Evolutionary conservation across 2,113 vertebrate species (phyloP).

Genomic region (Pteronura brasiliensis): DNA sequence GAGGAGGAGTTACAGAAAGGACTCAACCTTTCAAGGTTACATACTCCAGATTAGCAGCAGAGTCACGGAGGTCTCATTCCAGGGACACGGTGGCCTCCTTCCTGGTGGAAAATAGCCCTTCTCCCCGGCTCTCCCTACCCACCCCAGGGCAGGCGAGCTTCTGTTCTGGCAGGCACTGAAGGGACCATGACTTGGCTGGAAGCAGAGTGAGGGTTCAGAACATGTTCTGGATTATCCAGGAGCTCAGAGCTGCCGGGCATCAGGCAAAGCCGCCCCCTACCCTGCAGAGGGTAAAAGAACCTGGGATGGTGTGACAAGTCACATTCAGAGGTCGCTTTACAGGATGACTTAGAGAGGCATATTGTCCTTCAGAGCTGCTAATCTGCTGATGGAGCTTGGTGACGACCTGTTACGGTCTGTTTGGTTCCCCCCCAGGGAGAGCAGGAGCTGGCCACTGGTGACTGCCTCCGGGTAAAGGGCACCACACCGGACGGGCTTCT

Average conservation of each 20-base stretch:
- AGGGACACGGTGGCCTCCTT: constrained; percentile 77
- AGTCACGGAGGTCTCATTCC: constrained; percentile 75
- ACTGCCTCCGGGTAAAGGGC: constrained; percentile 32
- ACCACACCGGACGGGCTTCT: constrained; percentile 40
- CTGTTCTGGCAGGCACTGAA: constrained; percentile 74
- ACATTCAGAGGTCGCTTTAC: constrained; percentile 78
- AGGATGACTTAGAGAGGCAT: constrained; percentile 71
- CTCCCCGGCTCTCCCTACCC: not conserved
- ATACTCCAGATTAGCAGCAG: constrained; percentile 65
- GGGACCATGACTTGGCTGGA: constrained; percentile 80
- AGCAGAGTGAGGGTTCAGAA: constrained; percentile 61
- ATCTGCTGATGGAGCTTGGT: constrained; percentile 63
- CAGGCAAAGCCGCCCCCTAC: constrained; percentile 53
- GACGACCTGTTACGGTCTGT: constrained; percentile 59
- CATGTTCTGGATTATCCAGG: constrained; percentile 53
- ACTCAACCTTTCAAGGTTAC: constrained; percentile 77
- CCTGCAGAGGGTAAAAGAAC: constrained; percentile 44
- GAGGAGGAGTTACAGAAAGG: constrained; percentile 71
- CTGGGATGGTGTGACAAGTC: constrained; percentile 67
- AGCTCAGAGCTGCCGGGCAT: constrained; percentile 58
- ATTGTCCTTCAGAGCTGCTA: constrained; percentile 68
- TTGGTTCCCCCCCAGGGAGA: not conserved
- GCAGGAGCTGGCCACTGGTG: not conserved
- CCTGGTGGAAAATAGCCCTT: constrained; percentile 57
- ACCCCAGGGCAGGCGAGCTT: constrained; percentile 57